phyloP scores from a whole-genome alignment of 1,140 invertebrate genomes.

The Cylas formicarius region DNA sequence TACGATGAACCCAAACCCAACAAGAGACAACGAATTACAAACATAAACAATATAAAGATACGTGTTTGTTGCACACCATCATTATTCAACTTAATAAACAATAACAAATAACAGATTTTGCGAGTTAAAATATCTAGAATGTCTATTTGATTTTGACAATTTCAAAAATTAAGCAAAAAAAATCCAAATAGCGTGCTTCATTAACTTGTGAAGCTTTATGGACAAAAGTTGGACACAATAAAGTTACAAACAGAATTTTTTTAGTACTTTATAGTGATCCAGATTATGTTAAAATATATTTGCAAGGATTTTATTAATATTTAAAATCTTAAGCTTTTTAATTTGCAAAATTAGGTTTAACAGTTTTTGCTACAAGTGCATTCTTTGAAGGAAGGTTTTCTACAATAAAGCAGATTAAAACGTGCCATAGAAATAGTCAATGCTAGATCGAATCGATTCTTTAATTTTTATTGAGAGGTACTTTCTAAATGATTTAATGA shows the following conservation, averaged over 20 bases:
- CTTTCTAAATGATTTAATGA: constrained; percentile 3
- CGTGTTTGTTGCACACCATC: background rate
- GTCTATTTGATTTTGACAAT: constrained; percentile 5
- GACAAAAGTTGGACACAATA: too few relatives aligned
- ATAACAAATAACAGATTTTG: constrained; percentile 1
- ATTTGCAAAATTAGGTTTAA: constrained; percentile 2
- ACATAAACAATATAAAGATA: constrained; percentile 4
- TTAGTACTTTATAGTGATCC: constrained; percentile 4
- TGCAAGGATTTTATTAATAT: constrained; percentile 5
- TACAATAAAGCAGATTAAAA: constrained; percentile 4
- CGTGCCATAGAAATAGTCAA: constrained; percentile 3
- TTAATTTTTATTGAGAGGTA: constrained; percentile 5
- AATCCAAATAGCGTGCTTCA: constrained; percentile 2
- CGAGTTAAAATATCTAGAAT: constrained; percentile 1
- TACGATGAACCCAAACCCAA: constrained; percentile 3
- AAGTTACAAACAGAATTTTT: constrained; percentile 1
- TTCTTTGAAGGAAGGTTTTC: constrained; percentile 1
- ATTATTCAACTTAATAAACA: constrained; percentile 3
- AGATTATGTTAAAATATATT: background rate
- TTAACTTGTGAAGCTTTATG: too few relatives aligned
- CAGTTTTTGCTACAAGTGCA: constrained; percentile 7
- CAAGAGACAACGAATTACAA: constrained; percentile 5
- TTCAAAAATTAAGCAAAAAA: constrained; percentile 4
- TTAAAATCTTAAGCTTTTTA: constrained; percentile 8
- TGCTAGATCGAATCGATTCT: background rate